Base-by-base conservation (phyloP, 2,888 invertebrate species). In the Caenorhabditis sp. region DNA sequence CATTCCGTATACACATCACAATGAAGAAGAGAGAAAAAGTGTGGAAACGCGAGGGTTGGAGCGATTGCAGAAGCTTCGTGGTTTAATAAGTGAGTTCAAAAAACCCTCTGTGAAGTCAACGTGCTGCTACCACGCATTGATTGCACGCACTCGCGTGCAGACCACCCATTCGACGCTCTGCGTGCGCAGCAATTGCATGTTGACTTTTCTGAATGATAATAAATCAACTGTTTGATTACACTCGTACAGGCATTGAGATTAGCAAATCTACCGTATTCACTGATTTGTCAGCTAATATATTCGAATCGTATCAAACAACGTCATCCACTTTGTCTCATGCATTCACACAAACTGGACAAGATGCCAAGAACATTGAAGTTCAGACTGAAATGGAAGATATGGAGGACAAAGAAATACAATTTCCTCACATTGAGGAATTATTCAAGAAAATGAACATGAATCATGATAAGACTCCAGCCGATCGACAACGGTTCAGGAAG, bases 231-330 rank as follows among this genome's bases (percentile, higher is more conserved):
- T n/a, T n/a, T n/a, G n/a, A n/a, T n/a, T n/a, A n/a, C n/a, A n/a
- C n/a, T n/a, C n/a, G n/a, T 36, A 1, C 36, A 62, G 73, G 59
- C 24, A 68, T 73, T 37, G 68, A 73, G 57, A 54, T 58, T 21
- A 68, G 65, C 5, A 73, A 73, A 43, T 62, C 57, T 27, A 55
- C 65, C 12, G 68, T 73, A 6, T 59, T 73, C 31, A 73, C 68
- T 14, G 73, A 73, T 54, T 36, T 73, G 21, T 68, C 73, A 5
- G 64, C 73, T 5, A 73, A 73, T 53, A 73, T 73, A 2, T 73
- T 73, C 24, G 73, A 68, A 43, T 14, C 59, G n/a, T 24, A 23
- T 24, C 24, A 27, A 26, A 4, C 59, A 17, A 21, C 24, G 1
- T 37, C 49, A 43, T 43, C 49, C 6, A 23, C 31, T 19, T 24